Base-by-base conservation (phyloP, 2,113 vertebrate species). In the Lampris megalopsis region DNA sequence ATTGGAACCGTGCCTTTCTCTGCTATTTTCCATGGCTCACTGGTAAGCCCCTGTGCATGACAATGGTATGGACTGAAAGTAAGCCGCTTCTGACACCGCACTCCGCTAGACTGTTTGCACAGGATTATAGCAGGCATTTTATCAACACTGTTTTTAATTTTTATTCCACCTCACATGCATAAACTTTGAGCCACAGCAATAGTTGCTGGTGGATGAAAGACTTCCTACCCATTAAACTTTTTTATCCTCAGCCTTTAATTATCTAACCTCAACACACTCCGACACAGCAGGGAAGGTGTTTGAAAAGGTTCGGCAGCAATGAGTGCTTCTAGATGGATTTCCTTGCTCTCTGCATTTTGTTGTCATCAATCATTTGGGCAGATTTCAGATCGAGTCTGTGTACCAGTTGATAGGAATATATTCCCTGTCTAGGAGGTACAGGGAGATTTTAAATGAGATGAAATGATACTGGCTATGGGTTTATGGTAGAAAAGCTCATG, bases 191-290 rank as follows among this genome's bases (percentile, higher is more conserved):
- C 53, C 10, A 47, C 4, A 5, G 9, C 59, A 61, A 4, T 8
- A 61, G 37, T 8, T 41, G 58, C 11, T 35, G 35, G 40, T 56
- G 45, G 66, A 65, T 52, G 6, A 60, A 41, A 54, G 7, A 70
- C 45, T 41, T 59, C 41, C 53, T 67, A 65, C 57, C 60, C 71
- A 5, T 73, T 62, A 38, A 60, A 59, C 0, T 42, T 72, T 77
- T 83, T 62, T 65, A 66, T 82, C 24, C 24, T 63, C 2, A 41
- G 24, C 40, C 57, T 82, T 82, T 75, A 24, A 56, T 79, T 65
- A 71, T 77, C 66, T 65, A 49, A 81, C 65, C 53, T 56, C 70
- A 59, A 76, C 83, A 57, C 63, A 8, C 1, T 63, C 48, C 65
- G 43, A 66, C 56, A 48, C n/a, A 61, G 52, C 41, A 53, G 6